Evolutionary conservation across 2,113 vertebrate genomes (phyloP), one percentile per base, ranked within the genome.

Genomic region (Tragelaphus imberbis): DNA sequence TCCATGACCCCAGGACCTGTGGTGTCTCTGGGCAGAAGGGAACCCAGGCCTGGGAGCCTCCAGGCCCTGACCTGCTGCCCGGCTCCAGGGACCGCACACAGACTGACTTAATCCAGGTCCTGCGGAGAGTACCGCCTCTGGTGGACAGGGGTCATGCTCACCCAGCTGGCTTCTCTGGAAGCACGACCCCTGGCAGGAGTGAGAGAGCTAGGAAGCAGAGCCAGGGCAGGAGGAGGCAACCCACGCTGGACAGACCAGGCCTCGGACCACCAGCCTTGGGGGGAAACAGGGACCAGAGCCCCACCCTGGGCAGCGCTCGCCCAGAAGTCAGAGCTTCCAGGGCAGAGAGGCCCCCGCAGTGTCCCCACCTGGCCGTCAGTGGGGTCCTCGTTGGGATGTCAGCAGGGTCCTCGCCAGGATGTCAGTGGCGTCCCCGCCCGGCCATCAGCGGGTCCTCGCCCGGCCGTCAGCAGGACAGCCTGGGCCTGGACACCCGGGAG

Each of bases 81-180:
- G 0, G 6, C 4, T 6, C 27, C 11, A 7, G 5, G 13, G 19
- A 14, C 3, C 0, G 1, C 55, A 77, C 4, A 16, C 27, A 40
- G 19, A 21, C 23, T 3, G 5, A 6, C 19, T 11, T 55, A 1
- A 15, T 1, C 16, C 11, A 3, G 59, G 7, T 5, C 16, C 44
- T 27, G 2, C 3, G 1, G 59, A 84, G 8, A 30, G 86, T 7
- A n/a, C 4, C 10, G 1, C 75, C 19, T 0, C 0, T 5, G 71
- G 71, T 25, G 12, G 71, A 40, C 6, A 7, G 14, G 3, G 47
- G 51, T 6, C n/a, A 16, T 3, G 14, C 7, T 4, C 63, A 3
- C 6, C 9, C 2, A 0, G 5, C 30, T 8, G 56, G 14, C 86
- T 25, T 33, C 7, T 17, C 2, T 7, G 33, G 14, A 51, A 30